Evolutionary conservation across 2,113 vertebrate species (phyloP).

Genomic region (Mirza zaza): DNA sequence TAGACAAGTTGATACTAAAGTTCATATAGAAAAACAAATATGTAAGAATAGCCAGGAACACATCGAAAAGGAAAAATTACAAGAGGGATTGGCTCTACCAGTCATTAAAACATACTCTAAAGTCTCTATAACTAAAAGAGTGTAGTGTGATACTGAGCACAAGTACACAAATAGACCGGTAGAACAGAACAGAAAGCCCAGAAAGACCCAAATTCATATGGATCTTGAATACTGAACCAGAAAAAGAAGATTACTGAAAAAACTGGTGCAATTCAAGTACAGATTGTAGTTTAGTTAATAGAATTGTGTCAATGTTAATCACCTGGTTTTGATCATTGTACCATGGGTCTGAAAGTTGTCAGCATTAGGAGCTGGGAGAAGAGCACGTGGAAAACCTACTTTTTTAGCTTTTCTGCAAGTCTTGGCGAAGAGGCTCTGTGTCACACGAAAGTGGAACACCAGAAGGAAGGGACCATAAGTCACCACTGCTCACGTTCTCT

Average conservation of each 20-base stretch:
- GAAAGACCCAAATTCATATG: neutral
- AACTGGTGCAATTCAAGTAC: neutral
- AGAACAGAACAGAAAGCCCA: neutral
- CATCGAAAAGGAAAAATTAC: neutral
- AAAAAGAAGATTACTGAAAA: neutral
- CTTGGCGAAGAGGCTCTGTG: neutral
- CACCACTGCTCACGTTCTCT: neutral
- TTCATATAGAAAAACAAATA: neutral
- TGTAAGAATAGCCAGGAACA: neutral
- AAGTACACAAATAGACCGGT: neutral
- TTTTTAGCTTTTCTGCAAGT: neutral
- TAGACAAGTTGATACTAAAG: neutral
- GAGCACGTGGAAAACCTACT: neutral
- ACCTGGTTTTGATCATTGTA: neutral
- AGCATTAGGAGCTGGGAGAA: neutral
- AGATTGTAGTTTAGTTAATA: neutral
- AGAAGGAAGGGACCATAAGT: neutral
- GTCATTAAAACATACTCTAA: neutral
- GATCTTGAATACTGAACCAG: neutral
- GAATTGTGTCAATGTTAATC: neutral
- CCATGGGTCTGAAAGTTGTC: neutral
- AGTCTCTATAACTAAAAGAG: neutral
- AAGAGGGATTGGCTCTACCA: neutral
- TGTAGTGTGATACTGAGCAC: neutral
- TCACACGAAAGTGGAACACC: neutral